These are phyloP conservation scores for Diorhabda elongata DNA, from an alignment of 1,140 invertebrate species.

Conservation along the genomic window DNA sequence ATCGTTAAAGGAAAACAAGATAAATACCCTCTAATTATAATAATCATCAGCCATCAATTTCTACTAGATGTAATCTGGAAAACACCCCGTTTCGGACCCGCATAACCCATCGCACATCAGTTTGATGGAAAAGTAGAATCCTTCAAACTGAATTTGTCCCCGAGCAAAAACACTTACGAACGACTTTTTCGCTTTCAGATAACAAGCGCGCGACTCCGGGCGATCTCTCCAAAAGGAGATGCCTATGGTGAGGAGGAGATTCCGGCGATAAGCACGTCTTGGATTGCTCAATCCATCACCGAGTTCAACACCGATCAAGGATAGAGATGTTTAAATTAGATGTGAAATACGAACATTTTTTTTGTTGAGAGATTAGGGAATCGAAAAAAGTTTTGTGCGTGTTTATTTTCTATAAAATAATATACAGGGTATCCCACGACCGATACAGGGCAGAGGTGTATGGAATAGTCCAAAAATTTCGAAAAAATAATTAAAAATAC, in stretches of 20 bases:
- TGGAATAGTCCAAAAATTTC: too few relatives aligned
- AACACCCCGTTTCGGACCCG: background rate
- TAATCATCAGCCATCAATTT: constrained; percentile 13
- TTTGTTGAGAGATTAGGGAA: constrained; percentile 32
- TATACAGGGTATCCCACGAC: too few relatives aligned
- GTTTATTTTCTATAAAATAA: background rate
- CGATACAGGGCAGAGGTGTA: too few relatives aligned
- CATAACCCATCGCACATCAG: background rate
- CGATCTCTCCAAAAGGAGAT: constrained; percentile 30
- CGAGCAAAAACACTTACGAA: constrained; percentile 31
- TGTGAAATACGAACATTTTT: constrained; percentile 30
- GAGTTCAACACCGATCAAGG: constrained; percentile 32
- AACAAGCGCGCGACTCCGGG: constrained; percentile 30
- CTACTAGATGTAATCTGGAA: background rate
- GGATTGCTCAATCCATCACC: constrained; percentile 35
- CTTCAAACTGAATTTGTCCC: constrained; percentile 33
- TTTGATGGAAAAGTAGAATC: constrained; percentile 7
- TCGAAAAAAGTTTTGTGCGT: constrained; percentile 24
- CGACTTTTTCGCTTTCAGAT: constrained; percentile 22
- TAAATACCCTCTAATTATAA: constrained; percentile 5
- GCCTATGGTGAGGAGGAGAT: constrained; percentile 6
- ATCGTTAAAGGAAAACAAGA: background rate
- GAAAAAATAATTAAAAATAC: too few relatives aligned
- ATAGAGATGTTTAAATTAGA: constrained; percentile 37
- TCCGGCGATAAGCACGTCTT: constrained; percentile 31